Evolutionary conservation across 1,140 invertebrate species (phyloP).

Genomic region (Tigriopus japonicus): DNA sequence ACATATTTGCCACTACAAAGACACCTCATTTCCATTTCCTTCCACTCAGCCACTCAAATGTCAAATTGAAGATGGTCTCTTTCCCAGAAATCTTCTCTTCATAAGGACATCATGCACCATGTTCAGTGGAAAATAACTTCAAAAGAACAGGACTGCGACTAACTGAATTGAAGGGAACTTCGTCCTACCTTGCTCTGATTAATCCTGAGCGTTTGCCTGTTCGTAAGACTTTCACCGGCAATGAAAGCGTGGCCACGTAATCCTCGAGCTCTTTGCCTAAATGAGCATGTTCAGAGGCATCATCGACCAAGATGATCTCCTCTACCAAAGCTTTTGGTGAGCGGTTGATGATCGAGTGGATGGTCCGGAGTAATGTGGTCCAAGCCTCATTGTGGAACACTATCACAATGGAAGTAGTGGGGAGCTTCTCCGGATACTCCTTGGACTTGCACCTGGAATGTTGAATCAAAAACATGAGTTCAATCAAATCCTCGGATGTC

Average conservation of each 20-base stretch:
- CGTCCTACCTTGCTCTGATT: slow-evolving; percentile 45
- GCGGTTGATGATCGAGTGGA: slow-evolving; percentile 90
- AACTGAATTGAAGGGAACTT: too few species aligned
- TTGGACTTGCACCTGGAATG: slow-evolving; percentile 52
- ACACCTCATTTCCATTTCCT: too few species aligned
- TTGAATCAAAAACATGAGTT: slow-evolving; percentile 16
- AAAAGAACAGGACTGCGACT: too few species aligned
- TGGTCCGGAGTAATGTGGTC: slow-evolving; percentile 80
- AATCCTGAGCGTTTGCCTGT: slow-evolving; percentile 77
- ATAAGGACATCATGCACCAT: too few species aligned
- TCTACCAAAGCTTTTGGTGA: slow-evolving; percentile 66
- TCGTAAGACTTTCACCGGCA: slow-evolving; percentile 59
- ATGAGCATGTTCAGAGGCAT: slow-evolving; percentile 81
- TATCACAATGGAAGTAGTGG: slow-evolving; percentile 79
- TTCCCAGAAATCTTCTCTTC: too few species aligned
- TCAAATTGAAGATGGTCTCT: too few species aligned
- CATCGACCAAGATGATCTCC: slow-evolving; percentile 88
- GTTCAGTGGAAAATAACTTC: too few species aligned
- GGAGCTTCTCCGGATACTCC: slow-evolving; percentile 49
- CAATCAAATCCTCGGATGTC: not conserved
- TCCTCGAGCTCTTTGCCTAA: slow-evolving; percentile 70
- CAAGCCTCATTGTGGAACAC: slow-evolving; percentile 97
- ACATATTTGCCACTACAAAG: too few species aligned
- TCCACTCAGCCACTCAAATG: too few species aligned
- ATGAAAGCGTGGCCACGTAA: slow-evolving; percentile 63